Evolutionary conservation across 2,113 vertebrate genomes (phyloP).

Genomic region (Aleadryas rufinucha): DNA sequence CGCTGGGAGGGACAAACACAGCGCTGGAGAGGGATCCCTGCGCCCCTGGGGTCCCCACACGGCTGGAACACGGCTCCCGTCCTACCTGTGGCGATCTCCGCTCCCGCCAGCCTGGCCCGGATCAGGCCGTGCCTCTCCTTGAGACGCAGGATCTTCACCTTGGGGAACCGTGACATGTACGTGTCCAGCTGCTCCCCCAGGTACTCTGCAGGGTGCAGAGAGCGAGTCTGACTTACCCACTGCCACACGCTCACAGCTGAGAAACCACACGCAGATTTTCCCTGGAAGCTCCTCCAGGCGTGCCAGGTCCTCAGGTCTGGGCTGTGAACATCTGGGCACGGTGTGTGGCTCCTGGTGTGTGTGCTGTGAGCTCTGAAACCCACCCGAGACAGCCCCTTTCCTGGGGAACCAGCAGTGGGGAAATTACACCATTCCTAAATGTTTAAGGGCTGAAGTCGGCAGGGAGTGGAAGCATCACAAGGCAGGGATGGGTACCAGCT

Average conservation of each 20-base stretch:
- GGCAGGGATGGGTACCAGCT: accelerated
- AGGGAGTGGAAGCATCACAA: background rate
- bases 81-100: constrained; percentile 83
- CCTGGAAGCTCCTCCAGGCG: background rate
- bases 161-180: constrained; percentile 88
- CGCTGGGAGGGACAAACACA: accelerated
- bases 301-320: background rate
- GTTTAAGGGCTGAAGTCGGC: background rate
- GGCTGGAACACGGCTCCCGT: accelerated
- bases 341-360: accelerated
- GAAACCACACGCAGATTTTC: accelerated
- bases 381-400: background rate
- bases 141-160: constrained; percentile 88
- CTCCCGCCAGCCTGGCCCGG: constrained; percentile 88
- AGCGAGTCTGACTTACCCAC: accelerated
- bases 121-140: constrained; percentile 91
- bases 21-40: no score
- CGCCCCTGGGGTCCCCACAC: background rate
- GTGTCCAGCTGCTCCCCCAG: constrained; percentile 84
- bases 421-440: background rate
- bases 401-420: background rate
- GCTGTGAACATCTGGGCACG: accelerated
- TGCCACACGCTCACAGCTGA: accelerated
- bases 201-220: constrained; percentile 72
- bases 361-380: background rate